Percentiles rank a stretch among this genome's conserved stretches.
phyloP scores from a whole-genome alignment of 30 jellyfish, hydroid and myxozoan genomes.

The Pseudorhiza aurosa region DNA sequence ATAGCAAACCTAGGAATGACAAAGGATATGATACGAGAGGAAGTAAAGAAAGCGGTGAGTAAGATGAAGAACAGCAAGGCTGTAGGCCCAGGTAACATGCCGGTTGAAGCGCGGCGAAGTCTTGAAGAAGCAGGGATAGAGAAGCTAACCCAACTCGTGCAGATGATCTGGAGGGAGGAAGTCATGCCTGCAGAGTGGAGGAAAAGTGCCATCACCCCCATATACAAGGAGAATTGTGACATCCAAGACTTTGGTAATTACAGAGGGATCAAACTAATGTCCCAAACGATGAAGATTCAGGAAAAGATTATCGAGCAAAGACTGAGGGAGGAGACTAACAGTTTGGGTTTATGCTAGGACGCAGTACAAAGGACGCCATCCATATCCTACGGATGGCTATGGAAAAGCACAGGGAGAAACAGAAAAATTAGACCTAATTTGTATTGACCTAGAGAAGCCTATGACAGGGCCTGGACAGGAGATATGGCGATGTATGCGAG shows the following conservation, averaged over 20 bases:
- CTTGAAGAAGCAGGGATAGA: no score
- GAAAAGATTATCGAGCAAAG: no score
- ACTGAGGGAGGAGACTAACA: neutral
- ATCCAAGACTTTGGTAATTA: no score
- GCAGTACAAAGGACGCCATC: neutral
- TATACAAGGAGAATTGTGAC: conserved; percentile 24
- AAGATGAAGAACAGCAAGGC: conserved; percentile 29
- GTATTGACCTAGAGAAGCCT: conserved; percentile 28
- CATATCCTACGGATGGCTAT: neutral
- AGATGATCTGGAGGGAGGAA: conserved; percentile 3
- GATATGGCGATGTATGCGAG: conserved; percentile 3
- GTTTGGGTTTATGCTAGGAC: neutral
- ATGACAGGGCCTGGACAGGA: conserved; percentile 21
- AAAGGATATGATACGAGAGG: neutral
- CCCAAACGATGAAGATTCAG: no score
- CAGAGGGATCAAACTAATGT: no score
- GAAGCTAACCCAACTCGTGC: neutral
- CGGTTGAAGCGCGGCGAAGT: no score
- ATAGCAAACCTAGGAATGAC: neutral
- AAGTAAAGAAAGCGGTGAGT: conserved; percentile 21
- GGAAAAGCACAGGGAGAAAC: neutral
- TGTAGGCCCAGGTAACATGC: no score
- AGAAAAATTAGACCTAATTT: neutral
- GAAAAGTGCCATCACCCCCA: no score
- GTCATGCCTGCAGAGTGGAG: no score